phyloP scores from a whole-genome alignment of 2,797 vertebrate genomes.

The Muraenolepis orangiensis region DNA sequence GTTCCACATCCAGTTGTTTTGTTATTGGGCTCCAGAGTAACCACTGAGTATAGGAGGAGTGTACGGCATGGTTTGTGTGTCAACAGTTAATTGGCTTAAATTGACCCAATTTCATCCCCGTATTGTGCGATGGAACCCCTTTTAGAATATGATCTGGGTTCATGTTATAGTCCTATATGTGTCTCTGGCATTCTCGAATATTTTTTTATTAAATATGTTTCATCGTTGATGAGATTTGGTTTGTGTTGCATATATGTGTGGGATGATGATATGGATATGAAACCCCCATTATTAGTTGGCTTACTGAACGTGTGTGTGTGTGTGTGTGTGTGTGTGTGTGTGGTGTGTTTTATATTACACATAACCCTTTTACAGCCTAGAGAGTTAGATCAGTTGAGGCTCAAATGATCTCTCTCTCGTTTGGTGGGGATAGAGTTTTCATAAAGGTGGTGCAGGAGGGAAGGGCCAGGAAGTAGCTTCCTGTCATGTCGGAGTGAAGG shows the following conservation, averaged over 20 bases:
- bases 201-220: too few species aligned
- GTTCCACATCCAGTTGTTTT: neutral
- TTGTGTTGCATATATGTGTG: too few species aligned
- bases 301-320: neutral
- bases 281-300: neutral
- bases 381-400: too few species aligned
- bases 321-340: neutral
- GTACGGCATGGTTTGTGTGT: neutral
- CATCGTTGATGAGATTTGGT: too few species aligned
- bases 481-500: slow-evolving; percentile 51
- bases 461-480: slow-evolving; percentile 63
- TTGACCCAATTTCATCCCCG: neutral
- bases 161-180: too few species aligned
- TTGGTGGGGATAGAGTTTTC: neutral
- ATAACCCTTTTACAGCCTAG: neutral
- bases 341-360: neutral
- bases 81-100: neutral
- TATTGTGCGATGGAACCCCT: neutral
- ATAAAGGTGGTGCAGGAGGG: neutral
- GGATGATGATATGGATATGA: too few species aligned
- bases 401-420: neutral
- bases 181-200: too few species aligned
- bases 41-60: neutral
- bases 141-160: neutral
- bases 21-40: neutral